A percentile compares a stretch with the other conserved stretches of the same genome.
phyloP scores from a whole-genome alignment of 2,888 invertebrate species.

The Mimumesa dahlbomi region DNA sequence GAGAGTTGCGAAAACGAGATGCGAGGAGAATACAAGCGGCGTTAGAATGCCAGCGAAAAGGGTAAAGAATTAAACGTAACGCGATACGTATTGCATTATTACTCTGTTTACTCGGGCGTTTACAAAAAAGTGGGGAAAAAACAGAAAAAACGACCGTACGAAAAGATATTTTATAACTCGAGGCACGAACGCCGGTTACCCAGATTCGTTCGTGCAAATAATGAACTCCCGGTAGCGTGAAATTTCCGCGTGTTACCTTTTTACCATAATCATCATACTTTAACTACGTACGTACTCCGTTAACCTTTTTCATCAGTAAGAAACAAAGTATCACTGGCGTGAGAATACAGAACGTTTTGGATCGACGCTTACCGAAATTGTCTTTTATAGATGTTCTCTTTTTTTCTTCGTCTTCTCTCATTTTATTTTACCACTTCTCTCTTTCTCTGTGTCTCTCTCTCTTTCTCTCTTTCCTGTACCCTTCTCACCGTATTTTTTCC shows the following conservation, averaged over 20 bases:
- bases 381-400: conserved; percentile 18
- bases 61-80: no score
- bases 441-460: background rate
- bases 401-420: conserved; percentile 10
- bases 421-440: background rate
- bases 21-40: no score
- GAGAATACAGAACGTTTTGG: conserved; percentile 53
- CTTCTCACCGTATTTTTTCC: background rate
- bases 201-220: conserved; percentile 26
- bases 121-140: no score
- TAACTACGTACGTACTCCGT: no score
- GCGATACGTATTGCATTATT: no score
- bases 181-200: background rate
- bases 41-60: no score
- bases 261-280: conserved; percentile 23
- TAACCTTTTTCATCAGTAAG: no score
- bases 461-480: background rate
- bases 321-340: conserved; percentile 21
- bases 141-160: background rate
- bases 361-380: conserved; percentile 60
- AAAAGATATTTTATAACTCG: conserved; percentile 24
- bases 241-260: conserved; percentile 49
- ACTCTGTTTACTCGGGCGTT: no score
- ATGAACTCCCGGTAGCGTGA: conserved; percentile 42
- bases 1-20: no score